phyloP scores from a whole-genome alignment of 2,888 invertebrate species.

The Drosophila stalkeri region DNA sequence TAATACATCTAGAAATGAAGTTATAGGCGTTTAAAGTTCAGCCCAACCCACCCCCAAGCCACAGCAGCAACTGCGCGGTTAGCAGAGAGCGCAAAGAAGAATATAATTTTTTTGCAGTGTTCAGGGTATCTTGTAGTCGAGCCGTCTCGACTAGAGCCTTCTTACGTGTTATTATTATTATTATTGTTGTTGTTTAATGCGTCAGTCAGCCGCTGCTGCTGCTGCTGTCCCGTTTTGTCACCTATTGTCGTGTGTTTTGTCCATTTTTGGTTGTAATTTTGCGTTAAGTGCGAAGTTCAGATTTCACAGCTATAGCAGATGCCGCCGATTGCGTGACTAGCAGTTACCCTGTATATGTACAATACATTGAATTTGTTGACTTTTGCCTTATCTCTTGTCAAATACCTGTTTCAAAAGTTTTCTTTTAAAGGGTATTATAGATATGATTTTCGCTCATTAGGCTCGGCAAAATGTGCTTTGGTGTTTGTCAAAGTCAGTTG shows the following conservation, averaged over 20 bases:
- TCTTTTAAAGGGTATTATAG: constrained; percentile 1
- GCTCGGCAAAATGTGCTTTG: constrained; percentile 27
- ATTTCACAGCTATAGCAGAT: constrained; percentile 22
- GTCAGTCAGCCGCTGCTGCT: constrained; percentile 2
- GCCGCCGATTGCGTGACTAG: not conserved
- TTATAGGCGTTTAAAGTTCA: too few relatives aligned
- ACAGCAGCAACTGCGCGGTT: too few relatives aligned
- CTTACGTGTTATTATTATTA: not conserved
- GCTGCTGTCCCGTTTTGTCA: constrained; percentile 50
- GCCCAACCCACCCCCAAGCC: too few relatives aligned
- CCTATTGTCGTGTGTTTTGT: constrained; percentile 58
- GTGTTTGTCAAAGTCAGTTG: constrained; percentile 59
- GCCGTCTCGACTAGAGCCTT: too few relatives aligned
- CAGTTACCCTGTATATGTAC: not conserved
- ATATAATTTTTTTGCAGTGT: too few relatives aligned
- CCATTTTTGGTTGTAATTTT: constrained; percentile 66
- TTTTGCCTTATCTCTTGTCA: not conserved
- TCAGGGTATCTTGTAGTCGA: too few relatives aligned
- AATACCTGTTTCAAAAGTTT: too few relatives aligned
- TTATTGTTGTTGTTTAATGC: constrained; percentile 7
- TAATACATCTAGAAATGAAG: too few relatives aligned
- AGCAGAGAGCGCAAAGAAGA: too few relatives aligned
- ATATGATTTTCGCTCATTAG: constrained; percentile 45
- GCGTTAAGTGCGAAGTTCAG: constrained; percentile 41
- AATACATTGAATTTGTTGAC: too few relatives aligned